Evolutionary conservation across 2,797 vertebrate genomes (phyloP).

Genomic region (Artibeus jamaicensis): DNA sequence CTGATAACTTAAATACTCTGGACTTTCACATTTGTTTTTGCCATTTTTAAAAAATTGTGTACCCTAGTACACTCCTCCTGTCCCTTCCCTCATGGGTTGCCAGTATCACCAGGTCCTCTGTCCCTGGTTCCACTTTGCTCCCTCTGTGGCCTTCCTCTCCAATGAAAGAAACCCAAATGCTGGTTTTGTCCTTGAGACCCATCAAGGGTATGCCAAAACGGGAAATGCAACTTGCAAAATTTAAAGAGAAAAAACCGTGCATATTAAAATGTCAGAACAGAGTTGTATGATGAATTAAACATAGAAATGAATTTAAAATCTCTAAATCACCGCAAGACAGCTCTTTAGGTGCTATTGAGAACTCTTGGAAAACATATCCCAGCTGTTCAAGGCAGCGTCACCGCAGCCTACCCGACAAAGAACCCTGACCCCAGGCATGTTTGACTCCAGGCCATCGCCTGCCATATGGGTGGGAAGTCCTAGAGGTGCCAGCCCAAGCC

Average conservation of each 20-base stretch:
- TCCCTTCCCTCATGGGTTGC: too few relatives aligned
- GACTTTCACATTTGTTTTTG: background rate
- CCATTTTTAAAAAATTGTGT: background rate
- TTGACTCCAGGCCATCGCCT: slow-evolving; percentile 53
- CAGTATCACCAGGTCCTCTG: background rate
- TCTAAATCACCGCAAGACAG: slow-evolving; percentile 36
- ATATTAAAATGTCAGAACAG: slow-evolving; percentile 43
- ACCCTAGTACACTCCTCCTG: fast-evolving
- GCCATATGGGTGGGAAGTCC: slow-evolving; percentile 59
- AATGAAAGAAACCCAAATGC: background rate
- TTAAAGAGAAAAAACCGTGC: background rate
- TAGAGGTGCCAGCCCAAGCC: background rate
- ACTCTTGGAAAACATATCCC: slow-evolving; percentile 47
- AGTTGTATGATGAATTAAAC: slow-evolving; percentile 67
- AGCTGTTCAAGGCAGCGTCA: slow-evolving; percentile 61
- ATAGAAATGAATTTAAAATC: slow-evolving; percentile 37
- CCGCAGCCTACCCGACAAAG: slow-evolving; percentile 31
- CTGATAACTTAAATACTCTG: background rate
- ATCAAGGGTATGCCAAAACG: background rate
- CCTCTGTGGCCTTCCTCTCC: background rate
- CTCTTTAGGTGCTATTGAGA: slow-evolving; percentile 54
- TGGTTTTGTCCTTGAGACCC: background rate
- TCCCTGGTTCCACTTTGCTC: background rate
- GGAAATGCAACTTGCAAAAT: slow-evolving; percentile 27
- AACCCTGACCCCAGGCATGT: background rate